Evolutionary conservation across 2,888 invertebrate genomes (phyloP).

Genomic region (Chymomyza procnemis): DNA sequence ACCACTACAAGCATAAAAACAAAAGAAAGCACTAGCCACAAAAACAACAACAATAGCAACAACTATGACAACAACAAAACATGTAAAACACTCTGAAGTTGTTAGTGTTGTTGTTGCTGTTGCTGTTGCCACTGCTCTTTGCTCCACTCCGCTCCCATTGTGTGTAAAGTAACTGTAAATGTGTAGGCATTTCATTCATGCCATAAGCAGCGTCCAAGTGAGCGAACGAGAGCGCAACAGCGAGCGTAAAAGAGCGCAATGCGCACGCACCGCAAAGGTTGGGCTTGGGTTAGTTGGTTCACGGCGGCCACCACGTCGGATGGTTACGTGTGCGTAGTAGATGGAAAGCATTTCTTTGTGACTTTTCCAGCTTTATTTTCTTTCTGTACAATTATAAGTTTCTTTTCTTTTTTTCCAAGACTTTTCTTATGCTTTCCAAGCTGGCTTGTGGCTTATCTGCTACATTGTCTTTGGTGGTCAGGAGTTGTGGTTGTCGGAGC

Average conservation of each 20-base stretch:
- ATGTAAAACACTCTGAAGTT: constrained; percentile 49
- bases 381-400: constrained; percentile 54
- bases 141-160: constrained; percentile 9
- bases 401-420: constrained; percentile 13
- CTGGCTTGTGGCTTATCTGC: constrained; percentile 4
- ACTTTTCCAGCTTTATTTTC: background rate
- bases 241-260: constrained; percentile 32
- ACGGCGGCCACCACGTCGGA: background rate
- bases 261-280: constrained; percentile 59
- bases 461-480: background rate
- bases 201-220: background rate
- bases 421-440: constrained; percentile 16
- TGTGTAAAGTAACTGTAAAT: constrained; percentile 65
- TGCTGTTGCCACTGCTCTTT: constrained; percentile 25
- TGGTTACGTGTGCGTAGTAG: constrained; percentile 58
- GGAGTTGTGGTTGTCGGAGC: background rate
- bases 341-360: background rate
- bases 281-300: constrained; percentile 13
- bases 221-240: constrained; percentile 11
- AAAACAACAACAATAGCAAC: constrained; percentile 11
- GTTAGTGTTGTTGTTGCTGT: constrained; percentile 29
- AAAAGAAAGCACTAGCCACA: background rate
- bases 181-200: constrained; percentile 72
- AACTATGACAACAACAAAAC: constrained; percentile 35
- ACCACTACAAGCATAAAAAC: constrained; percentile 1